Base-by-base conservation (phyloP, 2,113 vertebrate genomes). In the Dinomys branickii region DNA sequence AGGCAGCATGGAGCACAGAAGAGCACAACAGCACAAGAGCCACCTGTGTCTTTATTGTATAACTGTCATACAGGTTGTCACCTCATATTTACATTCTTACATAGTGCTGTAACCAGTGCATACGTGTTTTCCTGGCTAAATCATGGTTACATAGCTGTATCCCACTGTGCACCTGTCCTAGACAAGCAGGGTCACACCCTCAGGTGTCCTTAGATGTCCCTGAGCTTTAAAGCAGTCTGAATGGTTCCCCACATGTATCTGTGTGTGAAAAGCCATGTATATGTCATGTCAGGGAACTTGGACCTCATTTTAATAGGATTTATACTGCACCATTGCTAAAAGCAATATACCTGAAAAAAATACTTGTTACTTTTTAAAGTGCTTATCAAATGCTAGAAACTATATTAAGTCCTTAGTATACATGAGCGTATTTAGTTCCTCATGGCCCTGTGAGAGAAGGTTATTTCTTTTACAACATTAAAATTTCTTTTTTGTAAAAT, bases 361-460 rank as follows among this genome's bases (percentile, higher is more conserved):
- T 69, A 73, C 19, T 52, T 59, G 58, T 24, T n/a, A 47, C 50
- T 67, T 92, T 85, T 61, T 6, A 91, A 80, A 88, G 56, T 61
- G 16, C 7, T 63, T 82, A 41, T 88, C 17, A 88, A 88, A 91
- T 82, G 20, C 73, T 38, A 61, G 30, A 7, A 67, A 71, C 33
- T 82, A 6, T 16, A 61, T 7, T 59, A 85, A 56, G 52, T n/a
- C 67, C 44, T 93, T 95, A 24, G 86, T 38, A 75, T 33, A 33
- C 11, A 88, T 73, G 52, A 52, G 8, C 9, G 81, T 89, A 80
- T 81, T 93, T 94, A 95, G 88, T 85, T 91, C 67, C n/a, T 81
- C 0, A 84, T 7, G 35, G 20, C 7, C 9, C 63, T 75, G 78
- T n/a, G 89, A 85, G 5, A 8, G 35, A 63, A n/a, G 14, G 11